These are phyloP conservation scores for Micronycteris hirsuta DNA, from an alignment of 2,113 vertebrate genomes.

Conservation along the genomic window DNA sequence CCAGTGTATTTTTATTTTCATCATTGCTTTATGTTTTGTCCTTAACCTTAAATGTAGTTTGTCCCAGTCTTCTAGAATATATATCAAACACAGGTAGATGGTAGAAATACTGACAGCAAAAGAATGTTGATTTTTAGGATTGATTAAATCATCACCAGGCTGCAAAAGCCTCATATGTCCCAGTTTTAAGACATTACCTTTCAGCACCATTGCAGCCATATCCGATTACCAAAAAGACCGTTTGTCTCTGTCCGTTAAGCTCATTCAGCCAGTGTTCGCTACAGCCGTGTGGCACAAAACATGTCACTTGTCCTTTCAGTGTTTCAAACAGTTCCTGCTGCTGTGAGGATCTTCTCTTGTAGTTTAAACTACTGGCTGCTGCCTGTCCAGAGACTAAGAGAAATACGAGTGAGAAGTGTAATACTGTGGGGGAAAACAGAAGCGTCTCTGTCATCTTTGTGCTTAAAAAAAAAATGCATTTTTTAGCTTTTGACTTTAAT, in stretches of 20 bases:
- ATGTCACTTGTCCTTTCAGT: neutral
- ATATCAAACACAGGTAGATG: neutral
- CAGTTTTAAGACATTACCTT: slow-evolving; percentile 30
- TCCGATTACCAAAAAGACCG: slow-evolving; percentile 19
- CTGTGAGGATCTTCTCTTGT: slow-evolving; percentile 14
- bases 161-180: neutral
- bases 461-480: neutral
- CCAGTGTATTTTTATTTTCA: slow-evolving; percentile 7
- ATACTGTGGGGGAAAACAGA: neutral
- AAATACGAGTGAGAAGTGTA: neutral
- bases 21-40: slow-evolving; percentile 20
- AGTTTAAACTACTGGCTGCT: neutral
- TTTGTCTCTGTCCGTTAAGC: slow-evolving; percentile 13
- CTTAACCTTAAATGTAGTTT: neutral
- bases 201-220: neutral
- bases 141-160: slow-evolving; percentile 26
- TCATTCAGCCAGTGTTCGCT: slow-evolving; percentile 12
- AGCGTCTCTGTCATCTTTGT: neutral
- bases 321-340: neutral
- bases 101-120: neutral
- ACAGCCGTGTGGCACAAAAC: neutral
- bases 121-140: slow-evolving; percentile 24
- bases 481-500: slow-evolving; percentile 7
- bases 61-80: neutral
- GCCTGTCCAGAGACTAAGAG: neutral